These are phyloP conservation scores for Melanargia galathea DNA, from an alignment of 2,888 invertebrate genomes.

Conservation along the genomic window DNA sequence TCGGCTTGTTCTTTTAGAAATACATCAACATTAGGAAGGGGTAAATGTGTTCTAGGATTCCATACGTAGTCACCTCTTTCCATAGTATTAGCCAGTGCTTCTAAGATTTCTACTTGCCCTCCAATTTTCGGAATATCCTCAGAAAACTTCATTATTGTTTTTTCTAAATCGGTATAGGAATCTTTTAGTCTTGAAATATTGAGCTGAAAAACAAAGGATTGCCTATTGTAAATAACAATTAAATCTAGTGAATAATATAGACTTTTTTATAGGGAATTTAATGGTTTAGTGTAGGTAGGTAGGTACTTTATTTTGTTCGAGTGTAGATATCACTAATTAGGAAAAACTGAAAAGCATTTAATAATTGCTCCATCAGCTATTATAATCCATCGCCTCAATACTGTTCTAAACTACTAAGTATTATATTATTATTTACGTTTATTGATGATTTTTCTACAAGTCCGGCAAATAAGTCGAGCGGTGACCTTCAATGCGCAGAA, in stretches of 20 bases:
- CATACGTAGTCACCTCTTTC: conserved; percentile 50
- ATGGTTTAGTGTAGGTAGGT: no score
- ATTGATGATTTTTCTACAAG: no score
- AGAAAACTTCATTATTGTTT: conserved; percentile 56
- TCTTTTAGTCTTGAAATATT: conserved; percentile 57
- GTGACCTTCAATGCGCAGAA: no score
- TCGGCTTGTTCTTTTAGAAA: conserved; percentile 42
- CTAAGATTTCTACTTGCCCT: conserved; percentile 65
- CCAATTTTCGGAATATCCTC: conserved; percentile 66
- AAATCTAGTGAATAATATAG: neutral
- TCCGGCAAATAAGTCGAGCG: no score
- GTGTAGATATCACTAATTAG: no score
- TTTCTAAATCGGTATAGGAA: conserved; percentile 60
- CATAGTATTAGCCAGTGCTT: conserved; percentile 55
- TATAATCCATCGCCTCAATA: no score
- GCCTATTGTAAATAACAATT: no score
- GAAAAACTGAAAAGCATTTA: no score
- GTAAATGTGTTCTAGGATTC: conserved; percentile 49
- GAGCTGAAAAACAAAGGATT: conserved; percentile 53
- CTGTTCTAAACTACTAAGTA: no score
- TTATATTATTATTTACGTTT: no score
- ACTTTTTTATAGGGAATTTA: neutral
- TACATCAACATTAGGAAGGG: conserved; percentile 54
- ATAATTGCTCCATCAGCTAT: no score
- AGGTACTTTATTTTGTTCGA: no score